phyloP scores from a whole-genome alignment of 2,113 vertebrate species.

The Penelope pileata region DNA sequence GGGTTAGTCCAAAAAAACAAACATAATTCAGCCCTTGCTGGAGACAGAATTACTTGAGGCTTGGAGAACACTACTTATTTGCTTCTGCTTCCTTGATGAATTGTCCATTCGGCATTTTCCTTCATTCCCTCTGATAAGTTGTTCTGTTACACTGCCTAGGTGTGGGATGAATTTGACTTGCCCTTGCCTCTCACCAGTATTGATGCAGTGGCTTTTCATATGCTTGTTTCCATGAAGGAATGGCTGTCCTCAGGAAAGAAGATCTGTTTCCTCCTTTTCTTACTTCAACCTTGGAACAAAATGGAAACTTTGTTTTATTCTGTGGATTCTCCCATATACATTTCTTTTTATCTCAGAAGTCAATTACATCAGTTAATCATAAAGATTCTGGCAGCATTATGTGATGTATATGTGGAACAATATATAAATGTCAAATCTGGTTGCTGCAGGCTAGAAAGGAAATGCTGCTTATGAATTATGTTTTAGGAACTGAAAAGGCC shows the following conservation, averaged over 20 bases:
- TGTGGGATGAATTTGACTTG: background rate
- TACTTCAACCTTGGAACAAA: background rate
- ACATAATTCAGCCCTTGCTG: background rate
- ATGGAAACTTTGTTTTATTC: background rate
- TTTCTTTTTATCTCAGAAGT: conserved; percentile 4
- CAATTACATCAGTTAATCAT: conserved; percentile 30
- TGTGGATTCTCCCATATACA: background rate
- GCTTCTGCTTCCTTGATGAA: background rate
- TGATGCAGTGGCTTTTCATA: background rate
- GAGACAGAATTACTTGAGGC: background rate
- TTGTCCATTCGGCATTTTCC: background rate
- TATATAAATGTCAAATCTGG: conserved; percentile 35
- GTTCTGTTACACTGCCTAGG: background rate
- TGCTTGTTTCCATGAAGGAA: background rate
- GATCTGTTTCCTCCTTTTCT: background rate
- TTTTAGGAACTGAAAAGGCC: conserved; percentile 24
- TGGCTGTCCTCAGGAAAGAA: background rate
- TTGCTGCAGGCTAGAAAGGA: conserved; percentile 23
- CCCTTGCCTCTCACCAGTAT: background rate
- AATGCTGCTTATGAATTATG: conserved; percentile 29
- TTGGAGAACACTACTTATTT: background rate
- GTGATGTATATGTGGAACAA: background rate
- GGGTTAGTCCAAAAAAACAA: background rate
- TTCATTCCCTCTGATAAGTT: background rate
- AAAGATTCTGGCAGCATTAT: conserved; percentile 13